Conservation (phyloP, 2,113 vertebrate species). For the Isichthys henryi region DNA sequence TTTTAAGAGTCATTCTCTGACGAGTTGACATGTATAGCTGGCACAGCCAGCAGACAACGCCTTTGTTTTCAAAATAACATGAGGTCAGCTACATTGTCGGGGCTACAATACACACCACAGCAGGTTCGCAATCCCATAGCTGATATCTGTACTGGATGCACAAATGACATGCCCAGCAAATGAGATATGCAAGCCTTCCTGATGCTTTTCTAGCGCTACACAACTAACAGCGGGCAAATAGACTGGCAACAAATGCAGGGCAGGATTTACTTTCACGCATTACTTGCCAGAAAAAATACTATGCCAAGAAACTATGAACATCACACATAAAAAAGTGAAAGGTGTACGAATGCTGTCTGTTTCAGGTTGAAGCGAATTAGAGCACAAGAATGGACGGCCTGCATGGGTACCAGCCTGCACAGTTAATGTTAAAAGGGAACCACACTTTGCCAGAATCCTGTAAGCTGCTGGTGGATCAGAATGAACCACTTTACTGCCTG, state of each 20-base stretch:
- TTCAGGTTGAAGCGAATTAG: not conserved
- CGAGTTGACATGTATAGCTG: not conserved
- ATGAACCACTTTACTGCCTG: not conserved
- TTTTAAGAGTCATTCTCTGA: not conserved
- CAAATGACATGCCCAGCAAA: not conserved
- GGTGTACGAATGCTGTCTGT: not conserved
- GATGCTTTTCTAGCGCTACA: not conserved
- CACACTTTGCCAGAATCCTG: not conserved
- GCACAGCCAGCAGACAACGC: not conserved
- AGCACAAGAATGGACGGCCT: not conserved
- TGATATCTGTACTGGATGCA: not conserved
- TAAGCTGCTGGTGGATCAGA: not conserved
- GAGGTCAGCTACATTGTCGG: not conserved
- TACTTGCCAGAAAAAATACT: not conserved
- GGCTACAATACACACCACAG: not conserved
- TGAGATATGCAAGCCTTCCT: not conserved
- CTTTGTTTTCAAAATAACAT: not conserved
- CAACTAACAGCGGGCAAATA: not conserved
- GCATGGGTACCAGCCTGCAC: not conserved
- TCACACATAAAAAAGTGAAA: not conserved
- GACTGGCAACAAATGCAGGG: not conserved
- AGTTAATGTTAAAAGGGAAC: not conserved
- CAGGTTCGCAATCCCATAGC: not conserved
- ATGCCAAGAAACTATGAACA: not conserved
- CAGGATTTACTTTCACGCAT: not conserved